Base-by-base conservation (phyloP, 2,888 invertebrate genomes). In the Scaptodrosophila latifasciaeformis region DNA sequence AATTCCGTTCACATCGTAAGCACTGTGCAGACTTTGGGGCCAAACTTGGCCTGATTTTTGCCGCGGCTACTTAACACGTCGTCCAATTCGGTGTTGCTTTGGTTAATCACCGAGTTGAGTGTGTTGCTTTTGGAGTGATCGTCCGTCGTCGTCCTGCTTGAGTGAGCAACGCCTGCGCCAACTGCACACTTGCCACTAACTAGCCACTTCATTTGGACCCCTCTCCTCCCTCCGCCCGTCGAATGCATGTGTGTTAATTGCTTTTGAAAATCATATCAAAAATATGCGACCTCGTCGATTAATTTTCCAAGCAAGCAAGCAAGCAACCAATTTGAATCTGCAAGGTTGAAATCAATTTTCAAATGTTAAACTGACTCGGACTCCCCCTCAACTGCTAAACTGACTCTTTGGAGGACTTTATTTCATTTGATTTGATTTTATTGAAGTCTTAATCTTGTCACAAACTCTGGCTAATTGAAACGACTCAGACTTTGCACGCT, bases 111-210 rank as follows among this genome's bases (percentile, higher is more conserved):
- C 48, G 50, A 42, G n/a, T n/a, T n/a, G n/a, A n/a, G n/a, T n/a
- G n/a, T n/a, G n/a, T n/a, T n/a, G n/a, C n/a, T 21, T 52, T 35
- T 56, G 42, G 43, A 62, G n/a, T 37, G 50, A 6, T 37, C 29
- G n/a, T n/a, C 9, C 12, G 42, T 63, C 43, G 40, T 68, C 58
- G 81, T 81, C 75, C 81, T 75, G 75, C 81, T 70, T 75, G 62
- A 81, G 58, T 75, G 81, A 49, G n/a, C n/a, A n/a, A 42, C 51
- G 35, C 52, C 49, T 24, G 42, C 13, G 42, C 12, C 12, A n/a
- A n/a, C n/a, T n/a, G n/a, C n/a, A n/a, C n/a, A n/a, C n/a, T n/a
- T n/a, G n/a, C n/a, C n/a, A n/a, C n/a, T n/a, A n/a, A n/a, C n/a
- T n/a, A n/a, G n/a, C n/a, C n/a, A n/a, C n/a, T n/a, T n/a, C 12